Conservation (phyloP, 2,888 invertebrate genomes). For the Psococerastis gibbosa region DNA sequence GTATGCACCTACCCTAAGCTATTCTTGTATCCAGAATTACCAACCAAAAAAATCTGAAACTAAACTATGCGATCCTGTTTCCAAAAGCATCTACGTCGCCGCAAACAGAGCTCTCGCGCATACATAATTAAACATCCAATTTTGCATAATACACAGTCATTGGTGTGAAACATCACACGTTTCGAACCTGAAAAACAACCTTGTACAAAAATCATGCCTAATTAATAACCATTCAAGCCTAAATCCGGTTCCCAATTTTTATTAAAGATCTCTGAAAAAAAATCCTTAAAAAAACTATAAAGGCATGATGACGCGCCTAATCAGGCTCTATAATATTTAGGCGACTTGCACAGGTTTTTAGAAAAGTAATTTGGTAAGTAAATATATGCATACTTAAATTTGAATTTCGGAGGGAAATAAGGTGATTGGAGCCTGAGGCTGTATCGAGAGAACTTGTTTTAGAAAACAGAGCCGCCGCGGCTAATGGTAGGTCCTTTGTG, state of each 20-base stretch:
- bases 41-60: too few species aligned
- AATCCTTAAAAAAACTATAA: neutral
- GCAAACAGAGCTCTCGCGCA: too few species aligned
- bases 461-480: constrained; percentile 10
- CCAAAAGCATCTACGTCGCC: too few species aligned
- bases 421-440: neutral
- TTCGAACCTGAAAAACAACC: neutral
- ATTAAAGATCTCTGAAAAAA: neutral
- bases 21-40: too few species aligned
- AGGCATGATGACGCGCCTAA: neutral
- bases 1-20: too few species aligned
- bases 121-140: too few species aligned
- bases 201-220: neutral
- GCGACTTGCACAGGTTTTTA: too few species aligned
- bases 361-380: neutral
- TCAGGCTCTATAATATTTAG: neutral
- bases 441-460: constrained; percentile 6
- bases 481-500: constrained; percentile 7
- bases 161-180: too few species aligned
- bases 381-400: neutral
- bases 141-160: too few species aligned
- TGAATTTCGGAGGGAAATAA: neutral
- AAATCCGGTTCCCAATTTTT: neutral
- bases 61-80: too few species aligned
- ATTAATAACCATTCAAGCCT: neutral